Evolutionary conservation across 2,888 invertebrate genomes (phyloP).

Genomic region (Halocaridina rubra): DNA sequence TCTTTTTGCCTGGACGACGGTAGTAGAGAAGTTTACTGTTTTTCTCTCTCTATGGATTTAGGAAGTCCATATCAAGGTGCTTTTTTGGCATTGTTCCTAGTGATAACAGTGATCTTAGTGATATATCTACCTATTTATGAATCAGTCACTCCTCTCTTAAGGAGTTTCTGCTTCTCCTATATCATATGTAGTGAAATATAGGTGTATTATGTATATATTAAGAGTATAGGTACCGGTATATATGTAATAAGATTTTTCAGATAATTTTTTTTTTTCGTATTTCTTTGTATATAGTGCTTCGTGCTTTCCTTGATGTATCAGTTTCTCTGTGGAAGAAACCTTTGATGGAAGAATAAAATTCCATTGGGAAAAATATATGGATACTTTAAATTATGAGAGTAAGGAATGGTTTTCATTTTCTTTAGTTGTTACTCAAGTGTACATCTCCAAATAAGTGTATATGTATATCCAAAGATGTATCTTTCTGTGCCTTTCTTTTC

Average conservation of each 20-base stretch:
- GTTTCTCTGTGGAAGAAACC: too few species aligned
- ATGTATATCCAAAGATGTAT: too few species aligned
- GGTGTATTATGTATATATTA: background rate
- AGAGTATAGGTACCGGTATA: background rate
- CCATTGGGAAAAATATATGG: too few species aligned
- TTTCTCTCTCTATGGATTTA: background rate
- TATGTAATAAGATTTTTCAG: background rate
- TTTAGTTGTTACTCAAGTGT: too few species aligned
- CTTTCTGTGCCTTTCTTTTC: too few species aligned
- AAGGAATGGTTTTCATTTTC: too few species aligned
- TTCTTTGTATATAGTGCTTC: too few species aligned
- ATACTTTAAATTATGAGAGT: too few species aligned
- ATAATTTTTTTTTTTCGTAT: background rate
- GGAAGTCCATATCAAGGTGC: conserved; percentile 4
- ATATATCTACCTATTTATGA: background rate
- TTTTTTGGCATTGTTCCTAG: conserved; percentile 29
- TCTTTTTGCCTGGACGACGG: too few species aligned
- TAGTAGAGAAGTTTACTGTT: background rate
- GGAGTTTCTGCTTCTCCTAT: background rate
- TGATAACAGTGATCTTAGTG: conserved; percentile 1
- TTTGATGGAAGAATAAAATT: too few species aligned
- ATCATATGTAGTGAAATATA: background rate
- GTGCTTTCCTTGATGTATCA: too few species aligned
- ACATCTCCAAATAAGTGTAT: too few species aligned
- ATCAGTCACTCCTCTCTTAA: background rate